These are phyloP conservation scores for rabbit (Oryctolagus cuniculus) DNA, from an alignment of 2,113 vertebrate genomes.

Conservation along the genomic window DNA sequence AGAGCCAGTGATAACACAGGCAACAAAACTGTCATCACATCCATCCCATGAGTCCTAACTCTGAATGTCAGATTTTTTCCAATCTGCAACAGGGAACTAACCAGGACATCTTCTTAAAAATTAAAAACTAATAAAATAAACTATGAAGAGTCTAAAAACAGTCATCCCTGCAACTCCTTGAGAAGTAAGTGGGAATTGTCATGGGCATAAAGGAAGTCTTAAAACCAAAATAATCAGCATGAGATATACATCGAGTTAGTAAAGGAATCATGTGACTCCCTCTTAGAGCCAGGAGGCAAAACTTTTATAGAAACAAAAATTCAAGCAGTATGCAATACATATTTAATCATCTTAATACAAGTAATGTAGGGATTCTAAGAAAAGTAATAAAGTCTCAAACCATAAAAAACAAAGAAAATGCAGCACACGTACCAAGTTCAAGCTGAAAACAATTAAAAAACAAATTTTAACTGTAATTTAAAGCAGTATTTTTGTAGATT, in stretches of 20 bases:
- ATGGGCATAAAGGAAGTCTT: background rate
- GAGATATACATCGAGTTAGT: background rate
- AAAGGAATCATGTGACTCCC: slow-evolving; percentile 17
- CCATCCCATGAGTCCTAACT: slow-evolving; percentile 25
- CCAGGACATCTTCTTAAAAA: background rate
- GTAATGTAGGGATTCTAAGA: background rate
- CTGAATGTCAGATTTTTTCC: slow-evolving; percentile 43
- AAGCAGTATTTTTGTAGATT: background rate
- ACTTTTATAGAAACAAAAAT: slow-evolving; percentile 22
- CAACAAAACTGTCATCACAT: slow-evolving; percentile 42
- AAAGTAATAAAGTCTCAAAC: slow-evolving; percentile 35
- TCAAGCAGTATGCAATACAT: background rate
- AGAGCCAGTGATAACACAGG: background rate
- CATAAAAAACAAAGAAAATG: background rate
- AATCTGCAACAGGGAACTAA: background rate
- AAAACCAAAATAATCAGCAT: slow-evolving; percentile 19
- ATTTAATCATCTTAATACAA: slow-evolving; percentile 22
- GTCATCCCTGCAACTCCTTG: background rate
- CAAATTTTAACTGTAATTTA: background rate
- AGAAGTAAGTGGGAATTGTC: slow-evolving; percentile 46
- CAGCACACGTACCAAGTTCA: background rate
- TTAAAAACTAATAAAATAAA: background rate
- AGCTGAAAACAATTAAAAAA: background rate
- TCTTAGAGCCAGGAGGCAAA: slow-evolving; percentile 8
- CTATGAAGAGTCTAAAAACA: background rate